A percentile compares a stretch with the other conserved stretches of the same genome.
Conservation (phyloP, 2,797 vertebrate genomes). For the Anguilla obscura region DNA sequence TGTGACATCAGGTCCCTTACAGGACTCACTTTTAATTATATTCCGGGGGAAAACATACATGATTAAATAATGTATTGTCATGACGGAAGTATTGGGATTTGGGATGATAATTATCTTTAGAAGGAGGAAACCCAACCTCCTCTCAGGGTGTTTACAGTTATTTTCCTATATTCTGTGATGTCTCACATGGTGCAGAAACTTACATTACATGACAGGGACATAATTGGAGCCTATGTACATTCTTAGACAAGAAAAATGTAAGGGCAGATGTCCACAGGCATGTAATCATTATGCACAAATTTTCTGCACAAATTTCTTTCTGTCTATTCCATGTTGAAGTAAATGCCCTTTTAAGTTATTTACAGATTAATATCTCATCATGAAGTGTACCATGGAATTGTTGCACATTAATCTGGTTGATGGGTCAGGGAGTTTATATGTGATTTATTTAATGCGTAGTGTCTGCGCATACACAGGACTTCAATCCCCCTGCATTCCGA, state of each 20-base stretch:
- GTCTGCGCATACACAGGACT: neutral
- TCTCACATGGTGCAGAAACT: neutral
- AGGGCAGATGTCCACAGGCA: neutral
- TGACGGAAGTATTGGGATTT: too few relatives aligned
- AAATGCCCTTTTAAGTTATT: neutral
- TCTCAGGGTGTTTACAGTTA: neutral
- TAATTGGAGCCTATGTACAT: neutral
- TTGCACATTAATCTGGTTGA: neutral
- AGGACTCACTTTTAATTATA: neutral
- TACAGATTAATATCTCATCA: neutral
- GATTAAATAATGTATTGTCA: neutral
- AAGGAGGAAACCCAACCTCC: neutral
- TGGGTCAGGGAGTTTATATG: neutral
- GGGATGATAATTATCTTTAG: neutral
- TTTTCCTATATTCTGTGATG: neutral
- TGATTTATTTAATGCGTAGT: neutral
- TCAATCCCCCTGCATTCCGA: neutral
- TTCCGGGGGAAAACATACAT: slow-evolving; percentile 3
- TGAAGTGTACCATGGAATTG: neutral
- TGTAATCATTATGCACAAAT: neutral
- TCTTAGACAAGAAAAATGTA: neutral
- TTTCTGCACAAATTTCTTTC: neutral
- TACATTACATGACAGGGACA: neutral
- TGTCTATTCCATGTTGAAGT: neutral
- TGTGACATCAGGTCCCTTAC: slow-evolving; percentile 5